Conservation (phyloP, 2,113 vertebrate genomes). For the Struthio camelus region DNA sequence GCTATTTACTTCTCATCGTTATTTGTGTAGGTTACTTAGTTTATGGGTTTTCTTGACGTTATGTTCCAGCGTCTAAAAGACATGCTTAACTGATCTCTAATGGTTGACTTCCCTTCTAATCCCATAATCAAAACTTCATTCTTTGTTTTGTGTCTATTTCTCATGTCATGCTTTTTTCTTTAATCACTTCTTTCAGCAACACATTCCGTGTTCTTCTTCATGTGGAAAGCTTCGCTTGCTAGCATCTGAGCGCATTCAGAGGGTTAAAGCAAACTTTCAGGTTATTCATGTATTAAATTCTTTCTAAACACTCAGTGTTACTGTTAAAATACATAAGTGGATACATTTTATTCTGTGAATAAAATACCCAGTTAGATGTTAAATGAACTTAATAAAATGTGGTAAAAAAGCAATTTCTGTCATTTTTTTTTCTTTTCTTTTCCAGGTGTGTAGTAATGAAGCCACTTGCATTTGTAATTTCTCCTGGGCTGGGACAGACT, state of each 20-base stretch:
- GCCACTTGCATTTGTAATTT: slow-evolving; percentile 94
- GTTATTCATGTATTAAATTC: not conserved
- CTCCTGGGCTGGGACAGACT: slow-evolving; percentile 98
- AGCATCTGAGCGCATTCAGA: not conserved
- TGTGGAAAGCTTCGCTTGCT: not conserved
- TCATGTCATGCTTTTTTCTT: not conserved
- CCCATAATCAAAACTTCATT: not conserved
- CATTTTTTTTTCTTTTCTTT: not conserved
- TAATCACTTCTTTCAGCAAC: not conserved
- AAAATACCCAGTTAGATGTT: not conserved
- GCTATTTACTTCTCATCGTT: not conserved
- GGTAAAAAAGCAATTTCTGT: not conserved
- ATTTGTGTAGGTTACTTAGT: not conserved
- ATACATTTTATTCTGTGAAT: not conserved
- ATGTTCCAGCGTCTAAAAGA: not conserved
- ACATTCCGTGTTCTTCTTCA: not conserved
- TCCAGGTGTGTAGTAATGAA: slow-evolving; percentile 96
- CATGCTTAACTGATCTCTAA: not conserved
- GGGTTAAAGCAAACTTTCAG: not conserved
- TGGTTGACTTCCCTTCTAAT: not conserved
- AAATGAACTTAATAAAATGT: not conserved
- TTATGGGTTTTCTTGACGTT: not conserved
- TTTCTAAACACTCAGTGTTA: not conserved
- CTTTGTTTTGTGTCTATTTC: not conserved
- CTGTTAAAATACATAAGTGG: not conserved